Conservation (phyloP, 2,113 vertebrate species). For the Uria aalge region DNA sequence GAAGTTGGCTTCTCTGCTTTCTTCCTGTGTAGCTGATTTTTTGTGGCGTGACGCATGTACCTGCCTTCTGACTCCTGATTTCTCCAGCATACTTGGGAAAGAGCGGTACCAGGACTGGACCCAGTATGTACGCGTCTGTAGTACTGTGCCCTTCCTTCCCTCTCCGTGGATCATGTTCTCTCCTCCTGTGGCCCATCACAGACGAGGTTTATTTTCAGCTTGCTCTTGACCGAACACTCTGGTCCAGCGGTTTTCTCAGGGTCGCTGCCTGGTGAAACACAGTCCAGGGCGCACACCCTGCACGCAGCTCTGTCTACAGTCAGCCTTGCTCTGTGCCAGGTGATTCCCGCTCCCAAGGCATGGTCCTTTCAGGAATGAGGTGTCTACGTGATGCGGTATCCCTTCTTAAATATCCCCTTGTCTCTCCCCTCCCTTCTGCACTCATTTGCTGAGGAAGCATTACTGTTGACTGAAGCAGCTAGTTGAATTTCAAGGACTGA, state of each 20-base stretch:
- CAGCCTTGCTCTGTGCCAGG: neutral
- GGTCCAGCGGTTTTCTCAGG: neutral
- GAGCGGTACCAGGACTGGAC: neutral
- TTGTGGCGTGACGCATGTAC: accelerated
- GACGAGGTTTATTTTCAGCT: neutral
- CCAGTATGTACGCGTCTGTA: neutral
- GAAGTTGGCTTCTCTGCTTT: neutral
- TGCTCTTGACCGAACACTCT: neutral
- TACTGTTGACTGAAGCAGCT: neutral
- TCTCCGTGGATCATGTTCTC: accelerated
- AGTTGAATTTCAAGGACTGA: neutral
- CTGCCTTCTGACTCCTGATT: neutral
- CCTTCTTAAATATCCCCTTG: neutral
- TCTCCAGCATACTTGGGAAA: neutral
- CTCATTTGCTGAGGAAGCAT: neutral
- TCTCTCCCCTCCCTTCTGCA: neutral
- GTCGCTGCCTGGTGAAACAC: accelerated
- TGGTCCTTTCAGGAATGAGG: neutral
- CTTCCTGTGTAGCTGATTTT: neutral
- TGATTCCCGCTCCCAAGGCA: neutral
- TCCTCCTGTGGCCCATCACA: neutral
- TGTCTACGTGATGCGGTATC: neutral
- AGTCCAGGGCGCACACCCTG: neutral
- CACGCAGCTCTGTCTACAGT: neutral
- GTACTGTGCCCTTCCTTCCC: neutral